phyloP scores from a whole-genome alignment of 2,888 invertebrate species.

The Chymomyza caudatula region DNA sequence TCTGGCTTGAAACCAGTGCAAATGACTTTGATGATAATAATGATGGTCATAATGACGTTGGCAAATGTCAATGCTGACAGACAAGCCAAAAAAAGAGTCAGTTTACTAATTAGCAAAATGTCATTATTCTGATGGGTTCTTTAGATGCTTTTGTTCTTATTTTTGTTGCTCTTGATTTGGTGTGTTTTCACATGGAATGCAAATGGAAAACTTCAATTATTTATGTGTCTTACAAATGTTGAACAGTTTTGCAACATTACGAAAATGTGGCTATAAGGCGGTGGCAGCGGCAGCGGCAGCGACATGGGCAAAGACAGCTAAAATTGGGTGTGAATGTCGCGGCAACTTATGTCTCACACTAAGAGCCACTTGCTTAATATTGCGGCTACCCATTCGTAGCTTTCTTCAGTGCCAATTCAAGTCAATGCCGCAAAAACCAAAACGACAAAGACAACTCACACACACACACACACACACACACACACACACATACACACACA shows the following conservation, averaged over 20 bases:
- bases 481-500: background rate
- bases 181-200: constrained; percentile 1
- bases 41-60: background rate
- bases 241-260: constrained; percentile 16
- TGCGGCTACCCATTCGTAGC: constrained; percentile 36
- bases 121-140: constrained; percentile 14
- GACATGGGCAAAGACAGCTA: constrained; percentile 8
- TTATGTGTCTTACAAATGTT: constrained; percentile 33
- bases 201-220: constrained; percentile 32
- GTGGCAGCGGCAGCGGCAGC: background rate
- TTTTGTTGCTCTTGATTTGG: background rate
- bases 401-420: background rate
- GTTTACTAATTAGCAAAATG: constrained; percentile 33
- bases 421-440: constrained; percentile 27
- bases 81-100: too few species aligned
- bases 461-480: background rate
- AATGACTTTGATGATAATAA: background rate
- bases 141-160: background rate
- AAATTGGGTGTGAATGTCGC: constrained; percentile 63
- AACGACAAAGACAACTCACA: constrained; percentile 5
- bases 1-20: too few species aligned
- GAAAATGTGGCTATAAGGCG: constrained; percentile 1
- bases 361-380: constrained; percentile 64
- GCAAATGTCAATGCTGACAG: constrained; percentile 1
- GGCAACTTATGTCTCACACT: constrained; percentile 69